A percentile compares a stretch with the other conserved stretches of the same genome.
These are phyloP conservation scores for Sericinus montela DNA, from an alignment of 2,888 invertebrate genomes.

Conservation along the genomic window DNA sequence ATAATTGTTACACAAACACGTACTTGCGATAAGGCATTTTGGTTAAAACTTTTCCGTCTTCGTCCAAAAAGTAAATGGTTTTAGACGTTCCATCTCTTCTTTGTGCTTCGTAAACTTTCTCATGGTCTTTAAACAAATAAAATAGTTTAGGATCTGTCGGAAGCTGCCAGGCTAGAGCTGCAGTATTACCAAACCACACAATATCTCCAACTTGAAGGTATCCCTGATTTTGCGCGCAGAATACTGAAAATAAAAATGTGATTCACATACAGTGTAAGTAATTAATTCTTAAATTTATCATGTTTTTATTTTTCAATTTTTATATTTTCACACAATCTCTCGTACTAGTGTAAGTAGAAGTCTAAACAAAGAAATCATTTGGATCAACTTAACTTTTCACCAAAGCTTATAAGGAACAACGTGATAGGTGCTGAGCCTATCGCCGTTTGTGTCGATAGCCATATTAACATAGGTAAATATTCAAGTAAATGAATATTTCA, in stretches of 20 bases:
- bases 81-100: constrained; percentile 43
- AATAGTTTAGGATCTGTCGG: constrained; percentile 78
- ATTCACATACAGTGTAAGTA: too few relatives aligned
- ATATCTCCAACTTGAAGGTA: constrained; percentile 78
- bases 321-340: too few relatives aligned
- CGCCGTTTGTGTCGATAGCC: too few relatives aligned
- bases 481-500: too few relatives aligned
- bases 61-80: constrained; percentile 53
- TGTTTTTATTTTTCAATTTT: too few relatives aligned
- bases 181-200: constrained; percentile 85
- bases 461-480: too few relatives aligned
- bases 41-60: constrained; percentile 52
- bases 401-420: too few relatives aligned
- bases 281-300: too few relatives aligned
- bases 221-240: constrained; percentile 81
- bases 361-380: too few relatives aligned
- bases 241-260: constrained; percentile 56
- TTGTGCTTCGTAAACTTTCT: constrained; percentile 36
- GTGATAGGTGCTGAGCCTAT: too few relatives aligned
- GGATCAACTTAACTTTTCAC: too few relatives aligned
- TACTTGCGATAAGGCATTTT: constrained; percentile 57
- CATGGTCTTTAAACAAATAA: constrained; percentile 39
- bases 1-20: constrained; percentile 11
- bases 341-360: too few relatives aligned
- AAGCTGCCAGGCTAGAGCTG: constrained; percentile 87